Conservation (phyloP, 1,140 invertebrate genomes). For the Schlechtendalia chinensis region DNA sequence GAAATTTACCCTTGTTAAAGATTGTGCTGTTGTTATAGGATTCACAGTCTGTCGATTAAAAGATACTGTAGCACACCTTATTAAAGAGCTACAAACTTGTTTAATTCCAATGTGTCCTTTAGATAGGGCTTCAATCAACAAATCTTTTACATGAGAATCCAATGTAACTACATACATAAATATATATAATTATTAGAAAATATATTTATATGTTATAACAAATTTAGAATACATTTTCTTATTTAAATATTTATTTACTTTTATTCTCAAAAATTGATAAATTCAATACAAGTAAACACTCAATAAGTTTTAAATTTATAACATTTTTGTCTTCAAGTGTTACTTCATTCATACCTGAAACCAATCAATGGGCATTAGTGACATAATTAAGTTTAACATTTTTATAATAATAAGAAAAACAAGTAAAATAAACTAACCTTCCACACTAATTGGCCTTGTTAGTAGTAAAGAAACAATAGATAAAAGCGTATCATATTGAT, state of each 20-base stretch:
- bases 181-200: conserved; percentile 10
- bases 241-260: not conserved
- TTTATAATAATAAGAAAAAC: not conserved
- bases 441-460: conserved; percentile 18
- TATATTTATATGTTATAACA: not conserved
- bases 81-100: conserved; percentile 50
- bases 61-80: conserved; percentile 46
- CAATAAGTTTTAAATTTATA: conserved; percentile 44
- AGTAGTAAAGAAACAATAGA: conserved; percentile 38
- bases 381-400: not conserved
- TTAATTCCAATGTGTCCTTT: conserved; percentile 48
- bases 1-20: conserved; percentile 25
- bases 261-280: conserved; percentile 33
- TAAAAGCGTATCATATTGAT: conserved; percentile 46
- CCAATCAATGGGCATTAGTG: not conserved
- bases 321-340: conserved; percentile 41
- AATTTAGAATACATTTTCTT: no score
- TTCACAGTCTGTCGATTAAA: conserved; percentile 29
- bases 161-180: conserved; percentile 34
- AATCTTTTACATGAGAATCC: conserved; percentile 46
- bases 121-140: conserved; percentile 48
- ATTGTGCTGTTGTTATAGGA: not conserved
- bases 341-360: conserved; percentile 34
- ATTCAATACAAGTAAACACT: conserved; percentile 43
- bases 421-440: conserved; percentile 13